A percentile compares a stretch with the other conserved stretches of the same genome.
Conservation (phyloP, 2,888 invertebrate species). For the Acleris holmiana region DNA sequence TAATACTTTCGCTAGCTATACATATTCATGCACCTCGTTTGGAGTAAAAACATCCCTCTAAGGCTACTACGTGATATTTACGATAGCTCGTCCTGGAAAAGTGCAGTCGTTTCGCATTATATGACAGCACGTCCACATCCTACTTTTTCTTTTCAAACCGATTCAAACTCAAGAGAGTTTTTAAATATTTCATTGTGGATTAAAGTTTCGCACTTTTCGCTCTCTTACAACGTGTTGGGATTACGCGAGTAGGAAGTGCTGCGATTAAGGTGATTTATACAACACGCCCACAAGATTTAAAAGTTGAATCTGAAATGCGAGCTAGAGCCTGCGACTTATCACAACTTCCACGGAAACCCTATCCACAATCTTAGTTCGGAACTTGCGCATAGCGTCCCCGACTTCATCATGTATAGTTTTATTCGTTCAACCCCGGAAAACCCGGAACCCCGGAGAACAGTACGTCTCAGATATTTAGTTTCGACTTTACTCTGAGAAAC, state of each 20-base stretch:
- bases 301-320: conserved; percentile 37
- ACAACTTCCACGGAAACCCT: conserved; percentile 46
- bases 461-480: too few species aligned
- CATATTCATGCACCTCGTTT: too few species aligned
- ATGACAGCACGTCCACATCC: too few species aligned
- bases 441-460: too few species aligned
- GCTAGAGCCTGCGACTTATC: conserved; percentile 27
- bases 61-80: too few species aligned
- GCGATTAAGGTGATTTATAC: conserved; percentile 58
- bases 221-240: conserved; percentile 33
- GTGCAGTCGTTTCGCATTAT: too few species aligned
- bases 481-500: too few species aligned
- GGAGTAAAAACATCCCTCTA: too few species aligned
- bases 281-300: conserved; percentile 39
- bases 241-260: conserved; percentile 42
- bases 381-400: background rate
- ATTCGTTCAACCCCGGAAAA: too few species aligned
- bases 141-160: conserved; percentile 16
- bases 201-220: conserved; percentile 41
- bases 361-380: background rate
- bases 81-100: too few species aligned
- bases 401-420: background rate
- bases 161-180: conserved; percentile 28
- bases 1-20: too few species aligned
- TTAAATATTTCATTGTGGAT: conserved; percentile 40